Evolutionary conservation across 2,888 invertebrate species (phyloP).

Genomic region (Saturnia japonica): DNA sequence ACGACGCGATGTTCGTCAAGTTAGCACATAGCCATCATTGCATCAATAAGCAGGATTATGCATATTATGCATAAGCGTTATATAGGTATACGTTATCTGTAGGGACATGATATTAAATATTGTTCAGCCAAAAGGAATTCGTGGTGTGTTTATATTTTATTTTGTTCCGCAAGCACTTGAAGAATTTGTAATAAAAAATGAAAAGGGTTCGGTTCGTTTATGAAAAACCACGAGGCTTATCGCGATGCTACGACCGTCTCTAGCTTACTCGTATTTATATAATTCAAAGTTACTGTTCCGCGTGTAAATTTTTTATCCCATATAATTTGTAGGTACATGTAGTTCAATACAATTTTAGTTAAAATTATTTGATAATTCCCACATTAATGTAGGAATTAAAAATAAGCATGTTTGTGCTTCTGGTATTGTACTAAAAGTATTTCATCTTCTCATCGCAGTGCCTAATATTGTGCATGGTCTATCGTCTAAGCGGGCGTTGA

Average conservation of each 20-base stretch:
- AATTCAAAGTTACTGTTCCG: not conserved
- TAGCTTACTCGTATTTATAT: slow-evolving; percentile 43
- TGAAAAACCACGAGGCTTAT: slow-evolving; percentile 44
- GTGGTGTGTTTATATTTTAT: not conserved
- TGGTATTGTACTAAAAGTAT: slow-evolving; percentile 34
- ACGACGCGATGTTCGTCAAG: too few relatives aligned
- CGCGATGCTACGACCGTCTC: slow-evolving; percentile 48
- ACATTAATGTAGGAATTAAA: slow-evolving; percentile 45
- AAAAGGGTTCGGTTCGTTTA: slow-evolving; percentile 30
- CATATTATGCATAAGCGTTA: too few relatives aligned
- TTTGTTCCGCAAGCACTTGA: slow-evolving; percentile 21
- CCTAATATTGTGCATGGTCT: slow-evolving; percentile 18
- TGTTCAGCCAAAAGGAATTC: not conserved
- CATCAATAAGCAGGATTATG: too few relatives aligned
- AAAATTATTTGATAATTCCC: not conserved
- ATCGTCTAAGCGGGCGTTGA: slow-evolving; percentile 39
- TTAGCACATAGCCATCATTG: too few relatives aligned
- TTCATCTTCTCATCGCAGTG: slow-evolving; percentile 28
- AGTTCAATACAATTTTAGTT: slow-evolving; percentile 35
- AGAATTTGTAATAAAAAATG: slow-evolving; percentile 39
- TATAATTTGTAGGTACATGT: slow-evolving; percentile 32
- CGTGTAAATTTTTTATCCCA: not conserved
- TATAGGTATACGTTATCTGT: not conserved
- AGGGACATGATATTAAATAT: not conserved
- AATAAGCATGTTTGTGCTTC: slow-evolving; percentile 32